Evolutionary conservation across 2,888 invertebrate genomes (phyloP), one percentile per base, ranked within the genome.

Genomic region (Trichacis sp.): DNA sequence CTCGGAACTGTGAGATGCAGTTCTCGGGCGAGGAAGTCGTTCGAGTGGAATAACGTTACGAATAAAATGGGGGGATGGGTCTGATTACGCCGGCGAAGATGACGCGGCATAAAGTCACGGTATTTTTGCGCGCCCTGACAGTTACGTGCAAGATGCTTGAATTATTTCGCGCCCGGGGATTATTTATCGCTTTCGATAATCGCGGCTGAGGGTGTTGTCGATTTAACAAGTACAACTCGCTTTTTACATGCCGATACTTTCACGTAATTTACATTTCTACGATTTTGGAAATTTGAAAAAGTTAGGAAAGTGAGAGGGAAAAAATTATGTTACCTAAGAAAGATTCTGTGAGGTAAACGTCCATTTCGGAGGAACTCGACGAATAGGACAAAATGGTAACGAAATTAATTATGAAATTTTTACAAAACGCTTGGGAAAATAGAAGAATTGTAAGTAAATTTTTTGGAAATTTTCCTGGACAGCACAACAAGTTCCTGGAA

Each of bases 1-100:
- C 33, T 33, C 33, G 33, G 11, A n/a, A 33, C 33, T 33, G n/a
- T n/a, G 33, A 33, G n/a, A 33, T 33, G 33, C 33, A 40, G 40
- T 15, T 40, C 40, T 40, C 40, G 40, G 12, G 40, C 14, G 15
- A 40, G 40, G 15, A 40, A 40, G 15, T 40, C 40, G 40, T 14
- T 15, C 40, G 40, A 12, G 40, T 15, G 40, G 4, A 40, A 40
- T 40, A 40, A 33, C 33, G 33, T n/a, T 6, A n/a, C 33, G 33
- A 33, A 33, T 33, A 33, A 33, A 24, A 33, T 33, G 33, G 33
- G 33, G 9, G 5, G 33, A 33, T 33, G 33, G n/a, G 33, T 9
- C n/a, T 33, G 33, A 11, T 33, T 33, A n/a, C 33, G 33, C 33
- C 11, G 33, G 8, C 24, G 24, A 24, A 24, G 24, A 24, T 24